Evolutionary conservation across 2,888 invertebrate genomes (phyloP).

Genomic region (Pseudococcus longispinus): DNA sequence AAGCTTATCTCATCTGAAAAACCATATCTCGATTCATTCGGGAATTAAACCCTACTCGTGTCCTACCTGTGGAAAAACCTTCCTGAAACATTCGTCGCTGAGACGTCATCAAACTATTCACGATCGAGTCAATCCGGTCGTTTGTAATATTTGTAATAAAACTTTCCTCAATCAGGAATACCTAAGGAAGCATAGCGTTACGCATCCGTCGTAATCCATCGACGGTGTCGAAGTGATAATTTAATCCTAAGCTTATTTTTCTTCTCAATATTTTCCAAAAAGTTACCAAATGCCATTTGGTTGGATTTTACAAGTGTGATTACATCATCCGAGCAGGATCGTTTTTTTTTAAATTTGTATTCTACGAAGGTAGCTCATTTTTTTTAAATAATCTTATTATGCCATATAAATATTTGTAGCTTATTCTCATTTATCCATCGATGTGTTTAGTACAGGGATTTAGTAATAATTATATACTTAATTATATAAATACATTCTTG

Average conservation of each 20-base stretch:
- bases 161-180: conserved; percentile 59
- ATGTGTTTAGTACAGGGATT: conserved; percentile 48
- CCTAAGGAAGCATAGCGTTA: conserved; percentile 59
- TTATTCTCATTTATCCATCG: conserved; percentile 33
- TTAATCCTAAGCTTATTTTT: not conserved
- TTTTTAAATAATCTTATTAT: conserved; percentile 49
- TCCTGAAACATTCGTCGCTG: conserved; percentile 59
- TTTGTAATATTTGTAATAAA: conserved; percentile 59
- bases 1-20: conserved; percentile 59
- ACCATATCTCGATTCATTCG: conserved; percentile 60
- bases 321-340: not conserved
- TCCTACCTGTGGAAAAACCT: conserved; percentile 59
- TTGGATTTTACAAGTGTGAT: not conserved
- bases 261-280: not conserved
- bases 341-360: not conserved
- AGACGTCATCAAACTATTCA: conserved; percentile 59
- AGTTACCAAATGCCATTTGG: conserved; percentile 9
- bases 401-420: conserved; percentile 25
- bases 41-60: conserved; percentile 59
- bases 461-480: conserved; percentile 30
- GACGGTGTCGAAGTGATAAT: not conserved
- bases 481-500: conserved; percentile 28
- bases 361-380: conserved; percentile 35
- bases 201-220: conserved; percentile 57
- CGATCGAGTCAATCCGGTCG: conserved; percentile 58